Conservation (phyloP, 2,888 invertebrate genomes). For the Nipponacmea schrenckii region DNA sequence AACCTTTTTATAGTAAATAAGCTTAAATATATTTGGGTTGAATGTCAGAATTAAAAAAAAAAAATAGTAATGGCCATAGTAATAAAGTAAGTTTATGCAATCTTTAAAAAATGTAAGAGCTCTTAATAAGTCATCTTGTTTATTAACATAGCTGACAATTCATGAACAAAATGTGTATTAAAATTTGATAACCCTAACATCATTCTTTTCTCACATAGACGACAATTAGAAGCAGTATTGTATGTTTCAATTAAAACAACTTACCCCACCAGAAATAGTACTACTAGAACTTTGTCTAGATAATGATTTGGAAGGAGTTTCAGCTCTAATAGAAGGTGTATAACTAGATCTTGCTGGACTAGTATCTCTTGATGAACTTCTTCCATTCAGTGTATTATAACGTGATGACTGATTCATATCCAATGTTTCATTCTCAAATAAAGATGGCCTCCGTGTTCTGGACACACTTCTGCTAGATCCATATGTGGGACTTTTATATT, state of each 20-base stretch:
- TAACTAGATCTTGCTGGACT: constrained; percentile 5
- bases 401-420: constrained; percentile 4
- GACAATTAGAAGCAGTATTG: background rate
- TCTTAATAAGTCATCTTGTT: no score
- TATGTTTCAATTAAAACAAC: background rate
- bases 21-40: no score
- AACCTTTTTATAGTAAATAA: no score
- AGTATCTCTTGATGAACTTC: background rate
- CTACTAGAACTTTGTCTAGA: constrained; percentile 46
- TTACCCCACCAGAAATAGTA: constrained; percentile 38
- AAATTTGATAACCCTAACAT: no score
- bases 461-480: constrained; percentile 24
- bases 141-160: no score
- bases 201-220: no score
- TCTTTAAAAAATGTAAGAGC: no score
- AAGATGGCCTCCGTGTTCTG: background rate
- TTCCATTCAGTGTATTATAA: background rate
- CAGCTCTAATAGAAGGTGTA: constrained; percentile 19
- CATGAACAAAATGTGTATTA: no score
- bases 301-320: constrained; percentile 32
- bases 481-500: constrained; percentile 31
- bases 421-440: background rate
- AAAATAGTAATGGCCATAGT: no score
- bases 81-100: no score
- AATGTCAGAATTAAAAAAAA: no score